A percentile compares a stretch with the other conserved stretches of the same genome.
These are phyloP conservation scores for Gortyna flavago DNA, from an alignment of 2,888 invertebrate species.

Conservation along the genomic window DNA sequence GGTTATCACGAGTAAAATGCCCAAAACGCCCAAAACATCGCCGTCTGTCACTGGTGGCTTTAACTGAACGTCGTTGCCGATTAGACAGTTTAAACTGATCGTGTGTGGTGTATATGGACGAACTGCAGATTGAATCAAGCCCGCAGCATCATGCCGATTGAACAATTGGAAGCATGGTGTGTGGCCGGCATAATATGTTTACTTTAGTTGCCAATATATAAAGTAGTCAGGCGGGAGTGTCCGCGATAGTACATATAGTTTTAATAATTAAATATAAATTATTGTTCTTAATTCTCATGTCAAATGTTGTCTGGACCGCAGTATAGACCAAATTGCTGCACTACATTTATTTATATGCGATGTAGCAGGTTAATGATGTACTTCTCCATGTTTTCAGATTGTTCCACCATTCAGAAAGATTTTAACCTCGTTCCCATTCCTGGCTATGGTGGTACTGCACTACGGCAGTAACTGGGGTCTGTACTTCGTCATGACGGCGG, in stretches of 20 bases:
- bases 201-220: too few relatives aligned
- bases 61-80: too few relatives aligned
- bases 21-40: too few relatives aligned
- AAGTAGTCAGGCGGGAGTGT: too few relatives aligned
- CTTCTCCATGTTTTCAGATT: constrained; percentile 80
- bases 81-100: too few relatives aligned
- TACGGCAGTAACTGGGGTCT: constrained; percentile 94
- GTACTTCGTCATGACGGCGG: constrained; percentile 93
- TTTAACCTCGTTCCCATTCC: constrained; percentile 92
- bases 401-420: constrained; percentile 92
- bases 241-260: background rate
- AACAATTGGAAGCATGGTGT: too few relatives aligned
- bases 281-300: background rate
- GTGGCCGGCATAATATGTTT: too few relatives aligned
- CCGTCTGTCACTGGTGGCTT: too few relatives aligned
- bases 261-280: background rate
- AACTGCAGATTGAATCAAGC: too few relatives aligned
- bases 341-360: background rate
- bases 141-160: too few relatives aligned
- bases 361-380: background rate
- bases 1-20: too few relatives aligned
- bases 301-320: background rate
- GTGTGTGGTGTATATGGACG: too few relatives aligned
- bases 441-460: constrained; percentile 92
- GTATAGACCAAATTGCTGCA: background rate